Evolutionary conservation across 2,888 invertebrate species (phyloP), one percentile per base, ranked within the genome.

Genomic region (Poecilobothrus nobilitatus): DNA sequence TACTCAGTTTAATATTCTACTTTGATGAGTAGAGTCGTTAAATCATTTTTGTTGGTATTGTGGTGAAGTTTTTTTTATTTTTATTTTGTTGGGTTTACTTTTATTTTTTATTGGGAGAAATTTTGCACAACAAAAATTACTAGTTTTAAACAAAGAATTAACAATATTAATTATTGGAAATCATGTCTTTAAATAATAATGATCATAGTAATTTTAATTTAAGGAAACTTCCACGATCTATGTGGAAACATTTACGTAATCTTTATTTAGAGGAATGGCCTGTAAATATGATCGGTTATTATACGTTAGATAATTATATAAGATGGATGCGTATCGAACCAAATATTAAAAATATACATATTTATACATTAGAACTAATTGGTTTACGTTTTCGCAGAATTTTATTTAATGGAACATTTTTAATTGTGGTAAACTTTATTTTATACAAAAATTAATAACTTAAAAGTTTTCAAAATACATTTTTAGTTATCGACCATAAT

Each of bases 351-450:
- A 69, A 79, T 69, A 68, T 82, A 0, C 67, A 72, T 0, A 74
- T 82, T 34, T 77, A 74, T 63, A 76, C 78, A 4, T 72, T 80
- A 18, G 15, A 2, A 44, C 12, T 12, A 15, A 44, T 10, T 44
- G 12, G 12, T 44, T 3, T 3, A 44, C 2, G 7, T 18, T 15
- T 1, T 53, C 18, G 6, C 6, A 6, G 1, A 75, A 27, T 27
- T 78, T 62, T 73, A 74, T 22, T n/a, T 74, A 78, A 80, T 75
- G 82, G 81, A 15, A 75, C 81, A 1, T 81, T 79, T 70, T 27
- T 82, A 18, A 69, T 81, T 41, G 75, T 78, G 73, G 79, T 79
- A 70, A 70, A 27, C 5, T 27, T 4, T 27, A 27, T 73, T 70
- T 61, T n/a, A n/a, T n/a, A n/a, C n/a, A n/a, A n/a, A n/a, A n/a